Base-by-base conservation (phyloP, 2,888 invertebrate species). In the Polylopha cassiicola region DNA sequence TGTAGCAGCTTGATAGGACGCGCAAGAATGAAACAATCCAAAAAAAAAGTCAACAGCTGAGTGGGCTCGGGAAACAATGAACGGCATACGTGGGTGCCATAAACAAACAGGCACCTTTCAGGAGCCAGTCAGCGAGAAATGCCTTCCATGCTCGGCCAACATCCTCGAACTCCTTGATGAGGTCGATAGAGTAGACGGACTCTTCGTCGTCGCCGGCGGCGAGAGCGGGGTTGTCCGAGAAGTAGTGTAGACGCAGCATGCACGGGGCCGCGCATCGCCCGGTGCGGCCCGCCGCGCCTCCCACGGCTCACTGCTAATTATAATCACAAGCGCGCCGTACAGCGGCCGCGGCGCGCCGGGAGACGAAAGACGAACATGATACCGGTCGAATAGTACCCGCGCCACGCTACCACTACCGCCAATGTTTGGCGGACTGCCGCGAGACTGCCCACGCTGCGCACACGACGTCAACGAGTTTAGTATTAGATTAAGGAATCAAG, bases 81-180 rank as follows among this genome's bases (percentile, higher is more conserved):
- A 18, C 28, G 39, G 28, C 18, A 17, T 27, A 46, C 48, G 56
- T 51, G 52, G 53, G 53, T 39, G 56, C 52, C 36, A 51, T 56
- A 58, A 58, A 61, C 55, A 52, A 53, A 43, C 71, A 63, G 66
- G 65, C 75, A 81, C 82, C 82, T 82, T 81, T 66, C 55, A 78
- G 72, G 53, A 94, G 87, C 63, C 91, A 86, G 72, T 92, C 91
- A 52, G 90, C 90, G 60, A 94, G 88, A 82, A 90, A 90, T 61
- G 90, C 90, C 77, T 91, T 93, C 88, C 93, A 92, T 42, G 90
- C 90, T 53, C 91, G 90, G 55, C 92, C 91, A 56, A 93, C 89
- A 50, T 90, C 88, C 67, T 94, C 94, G 78, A 95, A 95, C 82
- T 95, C 95, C 87, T 94, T 94, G 84, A 94, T 95, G 74, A 93